Base-by-base conservation (phyloP, 2,888 invertebrate species). In the Drosophila nr. perissopoda region DNA sequence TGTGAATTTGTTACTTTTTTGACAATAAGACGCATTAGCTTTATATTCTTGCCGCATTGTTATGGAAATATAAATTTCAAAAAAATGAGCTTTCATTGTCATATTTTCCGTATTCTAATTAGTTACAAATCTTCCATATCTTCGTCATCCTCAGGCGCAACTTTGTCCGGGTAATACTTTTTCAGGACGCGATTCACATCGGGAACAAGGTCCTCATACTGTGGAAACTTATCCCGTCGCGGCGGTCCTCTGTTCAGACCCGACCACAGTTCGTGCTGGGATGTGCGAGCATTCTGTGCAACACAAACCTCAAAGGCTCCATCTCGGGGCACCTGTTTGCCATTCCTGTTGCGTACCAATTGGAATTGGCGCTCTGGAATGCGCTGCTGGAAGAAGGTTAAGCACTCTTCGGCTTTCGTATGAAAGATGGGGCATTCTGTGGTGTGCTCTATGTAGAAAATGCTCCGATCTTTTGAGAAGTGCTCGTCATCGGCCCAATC, bases 221-320 rank as follows among this genome's bases (percentile, higher is more conserved):
- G 25, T 1, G 92, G 92, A 72, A 93, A 92, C 76, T 93, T 93
- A 60, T 93, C 92, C 5, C 91, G 84, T 2, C 93, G 79, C 3
- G 93, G 93, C 3, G 93, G 93, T 4, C 93, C 93, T 25, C 72
- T 79, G 1, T 79, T 79, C 11, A 93, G 21, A 5, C 93, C 93
- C 21, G 85, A 85, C 92, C 92, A 92, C 21, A 92, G 10, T 5
- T 72, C 29, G 16, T 89, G 79, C 29, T 77, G 52, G 3, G 92
- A 91, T 13, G 92, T 92, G 56, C 90, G 88, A 0, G 93, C 93
- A 76, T 90, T 92, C 61, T 93, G 92, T 1, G 91, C 76, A 49
- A 93, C 78, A 0, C 68, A 59, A 4, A 93, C 89, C 83, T 93
- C 92, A 63, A 93, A 93, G 27, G 92, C 80, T 1, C 92, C 93